Percentiles rank a stretch among this genome's conserved stretches.
Conservation (phyloP, 2,113 vertebrate species). For the Prinia subflava region DNA sequence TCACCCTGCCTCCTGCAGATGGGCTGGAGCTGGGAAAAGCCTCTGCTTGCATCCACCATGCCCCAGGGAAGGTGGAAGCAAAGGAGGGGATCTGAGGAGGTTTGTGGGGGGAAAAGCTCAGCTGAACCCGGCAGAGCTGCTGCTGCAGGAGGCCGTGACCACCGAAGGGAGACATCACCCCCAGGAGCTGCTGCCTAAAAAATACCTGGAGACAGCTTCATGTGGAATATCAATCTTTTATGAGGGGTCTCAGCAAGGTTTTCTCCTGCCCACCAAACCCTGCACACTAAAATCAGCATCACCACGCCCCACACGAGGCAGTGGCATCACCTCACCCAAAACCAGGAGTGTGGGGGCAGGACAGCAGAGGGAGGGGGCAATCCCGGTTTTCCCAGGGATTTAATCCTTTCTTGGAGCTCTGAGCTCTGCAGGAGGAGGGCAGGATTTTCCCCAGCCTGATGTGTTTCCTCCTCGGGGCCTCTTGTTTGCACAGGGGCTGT, state of each 20-base stretch:
- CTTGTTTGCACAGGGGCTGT: neutral
- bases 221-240: accelerated
- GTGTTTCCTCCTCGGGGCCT: constrained; percentile 18
- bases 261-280: neutral
- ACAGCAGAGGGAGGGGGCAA: neutral
- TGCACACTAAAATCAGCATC: accelerated
- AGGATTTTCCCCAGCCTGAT: neutral
- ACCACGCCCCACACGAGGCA: accelerated
- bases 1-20: neutral
- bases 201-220: accelerated
- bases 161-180: accelerated
- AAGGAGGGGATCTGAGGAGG: neutral
- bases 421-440: neutral
- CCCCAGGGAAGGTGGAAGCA: neutral
- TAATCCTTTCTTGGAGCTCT: neutral
- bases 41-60: accelerated
- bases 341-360: neutral
- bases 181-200: neutral
- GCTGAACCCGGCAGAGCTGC: neutral
- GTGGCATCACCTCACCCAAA: accelerated
- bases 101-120: neutral
- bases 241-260: neutral
- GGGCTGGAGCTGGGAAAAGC: neutral
- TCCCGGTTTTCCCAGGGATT: neutral
- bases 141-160: neutral